Percentiles rank a stretch among this genome's conserved stretches.
Evolutionary conservation across 2,888 invertebrate species (phyloP).

Genomic region (Drosophila neutralis): DNA sequence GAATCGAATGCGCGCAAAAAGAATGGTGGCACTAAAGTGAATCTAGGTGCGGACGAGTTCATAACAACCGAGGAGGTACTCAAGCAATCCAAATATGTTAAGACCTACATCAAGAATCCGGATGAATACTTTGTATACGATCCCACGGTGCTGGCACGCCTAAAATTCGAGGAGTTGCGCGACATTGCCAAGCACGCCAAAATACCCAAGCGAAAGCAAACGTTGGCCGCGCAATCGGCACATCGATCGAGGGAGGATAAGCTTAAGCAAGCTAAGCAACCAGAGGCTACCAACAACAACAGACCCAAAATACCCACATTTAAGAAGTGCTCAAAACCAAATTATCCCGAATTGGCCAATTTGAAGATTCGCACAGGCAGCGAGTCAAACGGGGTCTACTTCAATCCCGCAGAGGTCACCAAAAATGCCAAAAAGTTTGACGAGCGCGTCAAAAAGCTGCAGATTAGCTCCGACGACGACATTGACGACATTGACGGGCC

Average conservation of each 20-base stretch:
- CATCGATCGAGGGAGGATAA: slow-evolving; percentile 21
- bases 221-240: slow-evolving; percentile 24
- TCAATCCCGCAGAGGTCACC: slow-evolving; percentile 84
- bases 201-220: slow-evolving; percentile 68
- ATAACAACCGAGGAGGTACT: slow-evolving; percentile 84
- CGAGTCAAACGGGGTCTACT: slow-evolving; percentile 73
- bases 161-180: slow-evolving; percentile 82
- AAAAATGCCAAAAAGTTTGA: slow-evolving; percentile 85
- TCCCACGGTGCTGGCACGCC: slow-evolving; percentile 82
- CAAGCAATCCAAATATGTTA: slow-evolving; percentile 85
- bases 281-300: slow-evolving; percentile 50
- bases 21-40: slow-evolving; percentile 25
- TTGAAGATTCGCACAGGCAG: slow-evolving; percentile 84
- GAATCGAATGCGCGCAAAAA: slow-evolving; percentile 53
- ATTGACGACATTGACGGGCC: slow-evolving; percentile 84
- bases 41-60: slow-evolving; percentile 71
- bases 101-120: slow-evolving; percentile 85
- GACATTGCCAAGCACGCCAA: slow-evolving; percentile 64
- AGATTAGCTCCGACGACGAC: slow-evolving; percentile 84
- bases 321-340: slow-evolving; percentile 83
- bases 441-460: slow-evolving; percentile 82
- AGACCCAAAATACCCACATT: slow-evolving; percentile 68
- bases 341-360: slow-evolving; percentile 84
- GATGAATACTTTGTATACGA: slow-evolving; percentile 84
- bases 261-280: slow-evolving; percentile 10